phyloP scores from a whole-genome alignment of 2,113 vertebrate genomes.

The Tupaia chinensis region DNA sequence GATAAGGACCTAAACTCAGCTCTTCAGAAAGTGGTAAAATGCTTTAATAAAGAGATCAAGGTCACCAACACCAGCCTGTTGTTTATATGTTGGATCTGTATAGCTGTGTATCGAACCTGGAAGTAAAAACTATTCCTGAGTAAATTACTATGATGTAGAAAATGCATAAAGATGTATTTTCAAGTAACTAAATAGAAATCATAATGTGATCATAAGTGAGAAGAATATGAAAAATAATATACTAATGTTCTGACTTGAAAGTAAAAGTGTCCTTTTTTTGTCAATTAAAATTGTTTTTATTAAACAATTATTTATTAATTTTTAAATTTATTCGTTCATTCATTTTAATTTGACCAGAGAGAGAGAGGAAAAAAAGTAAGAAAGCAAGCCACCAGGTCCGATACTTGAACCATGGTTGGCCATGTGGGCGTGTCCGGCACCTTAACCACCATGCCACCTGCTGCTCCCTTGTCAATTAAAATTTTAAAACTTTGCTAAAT shows the following conservation, averaged over 20 bases:
- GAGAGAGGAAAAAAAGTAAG: too few relatives aligned
- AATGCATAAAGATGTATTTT: background rate
- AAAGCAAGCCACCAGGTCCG: too few relatives aligned
- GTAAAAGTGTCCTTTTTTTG: background rate
- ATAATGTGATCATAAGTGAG: background rate
- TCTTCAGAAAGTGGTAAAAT: background rate
- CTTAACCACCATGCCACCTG: too few relatives aligned
- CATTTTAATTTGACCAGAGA: too few relatives aligned
- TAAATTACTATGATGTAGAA: background rate
- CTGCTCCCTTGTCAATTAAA: background rate
- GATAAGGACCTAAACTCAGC: background rate
- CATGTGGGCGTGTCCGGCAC: too few relatives aligned
- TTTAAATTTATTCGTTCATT: too few relatives aligned
- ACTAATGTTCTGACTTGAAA: background rate
- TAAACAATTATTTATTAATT: too few relatives aligned
- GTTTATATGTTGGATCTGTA: background rate
- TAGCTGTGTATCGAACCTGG: background rate
- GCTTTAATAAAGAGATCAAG: background rate
- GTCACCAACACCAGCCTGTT: background rate
- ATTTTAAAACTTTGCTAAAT: background rate
- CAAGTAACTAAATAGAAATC: background rate
- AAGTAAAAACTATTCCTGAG: background rate
- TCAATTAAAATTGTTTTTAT: background rate
- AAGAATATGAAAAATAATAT: background rate
- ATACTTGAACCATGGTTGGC: too few relatives aligned